Percentiles rank a stretch among this genome's conserved stretches.
Conservation (phyloP, 2,113 vertebrate genomes). For the Etheostoma cragini region DNA sequence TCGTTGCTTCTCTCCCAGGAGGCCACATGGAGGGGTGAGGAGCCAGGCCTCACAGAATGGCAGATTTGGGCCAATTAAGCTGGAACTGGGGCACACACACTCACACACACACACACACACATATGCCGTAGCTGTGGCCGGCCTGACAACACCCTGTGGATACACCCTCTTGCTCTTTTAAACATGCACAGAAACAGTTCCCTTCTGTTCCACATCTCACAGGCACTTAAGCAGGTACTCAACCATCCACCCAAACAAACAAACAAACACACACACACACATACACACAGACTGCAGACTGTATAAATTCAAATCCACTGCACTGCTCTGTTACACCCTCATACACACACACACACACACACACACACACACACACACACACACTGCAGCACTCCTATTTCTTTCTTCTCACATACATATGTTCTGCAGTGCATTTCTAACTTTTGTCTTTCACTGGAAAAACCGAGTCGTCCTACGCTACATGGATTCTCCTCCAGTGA, state of each 20-base stretch:
- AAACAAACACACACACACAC: conserved; percentile 24
- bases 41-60: conserved; percentile 60
- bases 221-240: conserved; percentile 49
- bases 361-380: conserved; percentile 29
- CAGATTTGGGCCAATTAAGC: conserved; percentile 83
- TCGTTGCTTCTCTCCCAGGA: conserved; percentile 44
- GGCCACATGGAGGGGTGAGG: conserved; percentile 51
- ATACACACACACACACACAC: not conserved
- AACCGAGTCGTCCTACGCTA: conserved; percentile 40
- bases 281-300: conserved; percentile 33
- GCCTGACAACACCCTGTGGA: conserved; percentile 37
- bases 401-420: conserved; percentile 16
- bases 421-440: conserved; percentile 37
- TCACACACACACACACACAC: conserved; percentile 19
- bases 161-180: conserved; percentile 30
- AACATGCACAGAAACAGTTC: conserved; percentile 5
- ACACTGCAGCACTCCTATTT: conserved; percentile 32
- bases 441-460: conserved; percentile 44
- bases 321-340: conserved; percentile 12
- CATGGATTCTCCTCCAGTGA: conserved; percentile 36
- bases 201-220: conserved; percentile 42
- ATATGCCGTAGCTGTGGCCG: no score
- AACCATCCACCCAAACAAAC: conserved; percentile 9
- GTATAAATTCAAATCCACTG: conserved; percentile 10
- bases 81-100: conserved; percentile 47